Conservation (phyloP, 2,113 vertebrate species). For the Leptobrachium ailaonicum region DNA sequence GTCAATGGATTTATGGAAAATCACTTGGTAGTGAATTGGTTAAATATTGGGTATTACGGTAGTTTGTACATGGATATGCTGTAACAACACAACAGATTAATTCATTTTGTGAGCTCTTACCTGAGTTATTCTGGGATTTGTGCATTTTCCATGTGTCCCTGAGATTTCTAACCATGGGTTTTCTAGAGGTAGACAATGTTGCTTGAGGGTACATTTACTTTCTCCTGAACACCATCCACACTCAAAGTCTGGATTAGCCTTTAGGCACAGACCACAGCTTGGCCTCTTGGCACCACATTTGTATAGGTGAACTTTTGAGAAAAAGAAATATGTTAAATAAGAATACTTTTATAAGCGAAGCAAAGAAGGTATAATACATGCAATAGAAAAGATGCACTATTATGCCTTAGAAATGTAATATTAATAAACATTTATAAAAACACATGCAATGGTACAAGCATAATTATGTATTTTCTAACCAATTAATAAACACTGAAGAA, state of each 20-base stretch:
- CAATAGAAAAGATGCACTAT: too few relatives aligned
- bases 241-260: slow-evolving; percentile 89
- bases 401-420: too few relatives aligned
- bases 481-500: too few relatives aligned
- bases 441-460: too few relatives aligned
- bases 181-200: slow-evolving; percentile 86
- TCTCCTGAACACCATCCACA: slow-evolving; percentile 93
- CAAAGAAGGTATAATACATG: too few relatives aligned
- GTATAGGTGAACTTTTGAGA: slow-evolving; percentile 87
- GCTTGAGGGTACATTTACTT: slow-evolving; percentile 88
- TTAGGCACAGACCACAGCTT: slow-evolving; percentile 95
- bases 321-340: neutral
- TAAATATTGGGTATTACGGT: too few relatives aligned
- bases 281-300: slow-evolving; percentile 92
- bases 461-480: too few relatives aligned
- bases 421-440: too few relatives aligned
- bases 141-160: slow-evolving; percentile 91
- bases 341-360: neutral
- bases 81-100: too few relatives aligned
- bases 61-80: too few relatives aligned
- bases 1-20: too few relatives aligned
- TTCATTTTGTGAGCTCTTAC: slow-evolving; percentile 65
- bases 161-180: slow-evolving; percentile 89
- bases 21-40: too few relatives aligned
- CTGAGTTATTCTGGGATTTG: slow-evolving; percentile 92